Conservation (phyloP, 35 echinoderm and acorn worm genomes). For the Stichopus chloronotus region DNA sequence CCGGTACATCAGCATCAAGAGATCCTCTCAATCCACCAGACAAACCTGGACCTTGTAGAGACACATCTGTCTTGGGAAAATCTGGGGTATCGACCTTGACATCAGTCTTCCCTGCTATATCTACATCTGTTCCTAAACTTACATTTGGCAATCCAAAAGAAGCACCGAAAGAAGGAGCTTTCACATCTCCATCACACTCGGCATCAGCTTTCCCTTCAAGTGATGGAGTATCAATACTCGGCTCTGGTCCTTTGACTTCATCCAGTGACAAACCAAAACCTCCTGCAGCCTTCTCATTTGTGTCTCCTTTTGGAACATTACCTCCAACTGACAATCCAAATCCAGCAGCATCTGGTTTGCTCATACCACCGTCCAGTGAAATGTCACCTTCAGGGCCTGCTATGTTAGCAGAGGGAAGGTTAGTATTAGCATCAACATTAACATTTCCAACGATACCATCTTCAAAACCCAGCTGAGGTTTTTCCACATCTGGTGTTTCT, state of each 20-base stretch:
- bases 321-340: constrained; percentile 40
- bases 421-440: constrained; percentile 34
- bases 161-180: background rate
- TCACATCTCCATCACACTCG: background rate
- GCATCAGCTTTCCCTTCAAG: background rate
- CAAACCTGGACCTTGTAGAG: constrained; percentile 29
- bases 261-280: background rate
- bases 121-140: constrained; percentile 59
- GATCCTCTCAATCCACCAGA: constrained; percentile 26
- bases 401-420: constrained; percentile 56
- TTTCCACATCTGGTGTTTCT: constrained; percentile 32
- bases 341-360: background rate
- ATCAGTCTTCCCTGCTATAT: constrained; percentile 64
- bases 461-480: background rate
- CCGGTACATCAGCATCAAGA: constrained; percentile 29
- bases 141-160: constrained; percentile 23
- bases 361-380: constrained; percentile 11
- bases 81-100: constrained; percentile 65
- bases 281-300: background rate
- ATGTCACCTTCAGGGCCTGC: constrained; percentile 42
- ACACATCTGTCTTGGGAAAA: background rate
- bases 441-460: constrained; percentile 43
- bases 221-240: background rate
- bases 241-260: background rate
- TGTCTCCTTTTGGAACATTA: constrained; percentile 25